Evolutionary conservation across 1,140 invertebrate species (phyloP).

Genomic region (Oreohelix idahoensis): DNA sequence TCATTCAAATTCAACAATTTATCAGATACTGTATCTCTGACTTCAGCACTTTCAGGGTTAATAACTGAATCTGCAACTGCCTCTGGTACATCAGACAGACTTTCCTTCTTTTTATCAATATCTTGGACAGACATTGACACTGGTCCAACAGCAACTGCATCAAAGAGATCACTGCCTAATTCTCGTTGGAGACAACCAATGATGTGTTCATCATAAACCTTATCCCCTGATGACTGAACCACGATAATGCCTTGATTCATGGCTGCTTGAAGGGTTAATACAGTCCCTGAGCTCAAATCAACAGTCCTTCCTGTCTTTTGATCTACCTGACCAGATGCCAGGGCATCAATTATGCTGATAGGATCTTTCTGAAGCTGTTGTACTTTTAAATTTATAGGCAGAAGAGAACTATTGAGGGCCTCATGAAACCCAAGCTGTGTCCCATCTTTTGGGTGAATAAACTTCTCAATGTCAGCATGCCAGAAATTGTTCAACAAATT

Average conservation of each 20-base stretch:
- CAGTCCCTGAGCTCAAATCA: conserved; percentile 76
- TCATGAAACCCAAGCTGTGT: conserved; percentile 82
- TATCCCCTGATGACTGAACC: conserved; percentile 23
- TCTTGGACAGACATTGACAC: conserved; percentile 41
- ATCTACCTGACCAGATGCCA: conserved; percentile 74
- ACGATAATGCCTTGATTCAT: conserved; percentile 55
- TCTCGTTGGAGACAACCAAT: conserved; percentile 47
- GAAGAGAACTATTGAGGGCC: conserved; percentile 81
- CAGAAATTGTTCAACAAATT: conserved; percentile 64
- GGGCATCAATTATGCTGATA: conserved; percentile 54
- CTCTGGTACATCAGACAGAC: conserved; percentile 45
- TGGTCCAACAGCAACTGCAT: conserved; percentile 45
- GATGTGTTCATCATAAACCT: conserved; percentile 40
- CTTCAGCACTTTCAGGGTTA: conserved; percentile 49
- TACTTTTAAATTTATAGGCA: conserved; percentile 81
- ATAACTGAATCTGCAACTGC: conserved; percentile 48
- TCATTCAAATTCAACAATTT: conserved; percentile 64
- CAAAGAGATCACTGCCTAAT: conserved; percentile 51
- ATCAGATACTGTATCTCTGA: conserved; percentile 60
- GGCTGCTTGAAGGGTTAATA: conserved; percentile 57
- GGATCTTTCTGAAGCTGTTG: conserved; percentile 78
- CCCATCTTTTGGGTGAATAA: conserved; percentile 83
- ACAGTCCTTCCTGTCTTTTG: conserved; percentile 84
- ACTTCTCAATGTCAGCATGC: conserved; percentile 47
- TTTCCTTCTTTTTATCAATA: conserved; percentile 50